Evolutionary conservation across 2,797 vertebrate species (phyloP).

Genomic region (Microhierax caerulescens): DNA sequence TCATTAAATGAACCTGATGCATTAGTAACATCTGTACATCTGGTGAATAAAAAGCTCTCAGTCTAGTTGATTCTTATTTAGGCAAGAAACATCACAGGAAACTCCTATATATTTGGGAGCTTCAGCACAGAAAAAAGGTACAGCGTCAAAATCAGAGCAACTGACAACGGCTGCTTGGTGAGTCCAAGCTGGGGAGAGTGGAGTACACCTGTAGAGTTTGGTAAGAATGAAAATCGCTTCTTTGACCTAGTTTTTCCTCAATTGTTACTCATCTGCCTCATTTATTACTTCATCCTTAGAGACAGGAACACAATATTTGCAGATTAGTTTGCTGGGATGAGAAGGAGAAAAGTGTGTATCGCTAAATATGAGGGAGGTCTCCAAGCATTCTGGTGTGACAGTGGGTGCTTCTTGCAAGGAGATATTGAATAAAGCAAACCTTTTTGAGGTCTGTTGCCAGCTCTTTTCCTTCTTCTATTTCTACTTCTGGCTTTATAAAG

Average conservation of each 20-base stretch:
- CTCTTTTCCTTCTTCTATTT: not conserved
- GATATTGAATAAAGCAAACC: not conserved
- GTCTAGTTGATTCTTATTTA: not conserved
- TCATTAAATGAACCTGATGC: not conserved
- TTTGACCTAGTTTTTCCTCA: not conserved
- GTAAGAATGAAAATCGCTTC: conserved; percentile 16
- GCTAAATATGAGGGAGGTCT: not conserved
- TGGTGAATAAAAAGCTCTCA: not conserved
- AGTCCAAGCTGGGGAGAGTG: conserved; percentile 46
- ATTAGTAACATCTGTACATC: not conserved
- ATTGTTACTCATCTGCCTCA: not conserved
- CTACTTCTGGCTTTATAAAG: not conserved
- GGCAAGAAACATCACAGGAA: not conserved
- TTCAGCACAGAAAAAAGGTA: not conserved
- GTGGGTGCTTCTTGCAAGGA: not conserved
- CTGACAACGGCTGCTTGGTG: not conserved
- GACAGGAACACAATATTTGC: not conserved
- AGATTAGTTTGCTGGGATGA: not conserved
- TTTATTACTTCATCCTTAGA: not conserved
- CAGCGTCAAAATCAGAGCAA: conserved; percentile 39
- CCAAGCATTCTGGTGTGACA: not conserved
- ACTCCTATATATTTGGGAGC: not conserved
- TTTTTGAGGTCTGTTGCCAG: not conserved
- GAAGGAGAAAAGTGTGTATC: not conserved
- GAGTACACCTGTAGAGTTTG: conserved; percentile 44